Evolutionary conservation across 2,113 vertebrate species (phyloP), one percentile per base, ranked within the genome.

Genomic region (Anas platyrhynchos): DNA sequence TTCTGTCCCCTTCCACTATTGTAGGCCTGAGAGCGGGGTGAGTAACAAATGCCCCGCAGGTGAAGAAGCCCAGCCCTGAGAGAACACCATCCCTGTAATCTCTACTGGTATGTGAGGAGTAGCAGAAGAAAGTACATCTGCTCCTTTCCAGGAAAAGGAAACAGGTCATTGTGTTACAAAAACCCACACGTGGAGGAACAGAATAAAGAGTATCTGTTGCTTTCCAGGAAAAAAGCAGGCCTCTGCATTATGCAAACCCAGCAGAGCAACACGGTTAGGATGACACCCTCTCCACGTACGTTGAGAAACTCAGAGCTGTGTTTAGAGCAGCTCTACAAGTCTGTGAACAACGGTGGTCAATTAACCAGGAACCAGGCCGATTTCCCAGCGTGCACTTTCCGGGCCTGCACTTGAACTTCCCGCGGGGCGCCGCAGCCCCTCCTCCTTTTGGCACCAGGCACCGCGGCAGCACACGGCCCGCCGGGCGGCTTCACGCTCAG

Each of bases 311-410:
- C 71, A 56, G 68, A 63, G 46, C 15, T 46, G 34, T 56, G 3
- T 44, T 17, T 29, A 29, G 36, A 76, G 71, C 58, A 89, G 63
- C 17, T 59, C 27, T 18, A 48, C 18, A 9, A n/a, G 8, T 21
- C 6, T 43, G 44, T 66, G 43, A 66, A 38, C 18, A 65, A 72
- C 23, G 18, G 36, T 6, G 34, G 14, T 59, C 54, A 32, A 79
- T 32, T 16, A 73, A 58, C 2, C 9, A 29, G n/a, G 32, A 67
- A 63, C 11, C 0, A 0, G 6, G 21, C 21, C 16, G 4, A 8
- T 34, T 76, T 41, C 66, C 4, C 44, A 21, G 14, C 2, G 15
- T 0, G 2, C 6, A 11, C 23, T 74, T 91, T 80, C 79, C 18
- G 32, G 9, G 41, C 21, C 18, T 26, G 54, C 44, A 58, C 14